Conservation (phyloP, 2,888 invertebrate species). For the Acleris sparsana region DNA sequence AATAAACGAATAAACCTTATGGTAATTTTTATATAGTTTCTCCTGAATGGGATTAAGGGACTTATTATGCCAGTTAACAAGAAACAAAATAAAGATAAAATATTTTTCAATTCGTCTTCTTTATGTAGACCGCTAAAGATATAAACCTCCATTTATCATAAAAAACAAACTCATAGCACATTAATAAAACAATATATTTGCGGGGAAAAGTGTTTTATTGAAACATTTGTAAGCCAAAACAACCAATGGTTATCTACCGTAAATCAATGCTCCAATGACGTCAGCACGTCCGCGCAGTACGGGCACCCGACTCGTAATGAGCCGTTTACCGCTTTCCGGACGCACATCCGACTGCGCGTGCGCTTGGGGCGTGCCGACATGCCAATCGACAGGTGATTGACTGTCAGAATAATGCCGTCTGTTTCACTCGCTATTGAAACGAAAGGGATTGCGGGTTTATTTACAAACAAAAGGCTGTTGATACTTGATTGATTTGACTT, state of each 20-base stretch:
- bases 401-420: conserved; percentile 12
- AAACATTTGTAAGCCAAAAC: neutral
- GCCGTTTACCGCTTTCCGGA: conserved; percentile 52
- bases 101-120: too few species aligned
- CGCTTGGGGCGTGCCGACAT: conserved; percentile 49
- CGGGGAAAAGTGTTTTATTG: too few species aligned
- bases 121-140: too few species aligned
- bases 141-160: too few species aligned
- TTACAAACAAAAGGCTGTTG: conserved; percentile 44
- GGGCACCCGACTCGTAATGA: conserved; percentile 53
- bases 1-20: too few species aligned
- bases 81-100: too few species aligned
- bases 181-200: too few species aligned
- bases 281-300: conserved; percentile 46
- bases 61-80: too few species aligned
- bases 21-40: too few species aligned
- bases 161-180: too few species aligned
- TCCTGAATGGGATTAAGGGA: too few species aligned
- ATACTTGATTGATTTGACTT: conserved; percentile 26
- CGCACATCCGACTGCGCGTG: conserved; percentile 59
- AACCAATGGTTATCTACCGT: neutral
- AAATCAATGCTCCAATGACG: conserved; percentile 11
- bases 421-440: neutral
- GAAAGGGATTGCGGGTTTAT: conserved; percentile 39
- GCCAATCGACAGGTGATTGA: conserved; percentile 44